Percentiles rank a stretch among this genome's conserved stretches.
These are phyloP conservation scores for Hippoglossus stenolepis DNA, from an alignment of 2,113 vertebrate species.

Conservation along the genomic window DNA sequence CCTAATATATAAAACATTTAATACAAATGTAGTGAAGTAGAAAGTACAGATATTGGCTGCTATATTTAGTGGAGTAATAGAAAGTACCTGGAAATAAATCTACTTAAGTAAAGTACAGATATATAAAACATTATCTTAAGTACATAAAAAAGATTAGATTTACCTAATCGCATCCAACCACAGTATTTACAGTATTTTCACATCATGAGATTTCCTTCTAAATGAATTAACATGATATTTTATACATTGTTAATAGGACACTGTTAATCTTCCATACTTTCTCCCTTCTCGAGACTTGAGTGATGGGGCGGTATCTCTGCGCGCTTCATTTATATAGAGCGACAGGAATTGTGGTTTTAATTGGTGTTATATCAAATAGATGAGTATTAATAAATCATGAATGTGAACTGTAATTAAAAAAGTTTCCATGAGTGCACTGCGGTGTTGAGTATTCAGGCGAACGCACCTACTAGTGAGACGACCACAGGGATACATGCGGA, in stretches of 20 bases:
- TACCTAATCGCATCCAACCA: too few species aligned
- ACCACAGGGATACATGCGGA: conserved; percentile 51
- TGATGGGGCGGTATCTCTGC: conserved; percentile 32
- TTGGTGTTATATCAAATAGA: background rate
- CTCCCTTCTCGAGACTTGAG: background rate
- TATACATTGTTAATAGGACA: background rate
- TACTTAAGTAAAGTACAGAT: too few species aligned
- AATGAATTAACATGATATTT: background rate
- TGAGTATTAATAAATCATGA: background rate
- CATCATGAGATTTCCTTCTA: too few species aligned
- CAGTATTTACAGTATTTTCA: too few species aligned
- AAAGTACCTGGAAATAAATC: too few species aligned
- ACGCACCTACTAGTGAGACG: background rate
- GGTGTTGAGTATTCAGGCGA: background rate
- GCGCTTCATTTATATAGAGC: conserved; percentile 26
- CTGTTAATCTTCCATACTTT: conserved; percentile 27
- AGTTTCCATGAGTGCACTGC: too few species aligned
- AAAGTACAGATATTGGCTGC: too few species aligned
- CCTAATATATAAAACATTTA: too few species aligned
- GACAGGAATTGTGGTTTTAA: background rate
- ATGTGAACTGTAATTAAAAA: background rate
- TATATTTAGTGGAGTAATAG: too few species aligned
- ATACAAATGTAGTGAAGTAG: too few species aligned
- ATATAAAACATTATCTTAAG: too few species aligned
- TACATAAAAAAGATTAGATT: too few species aligned